These are phyloP conservation scores for Protobothrops mucrosquamatus DNA, from an alignment of 2,113 vertebrate genomes.

Conservation along the genomic window DNA sequence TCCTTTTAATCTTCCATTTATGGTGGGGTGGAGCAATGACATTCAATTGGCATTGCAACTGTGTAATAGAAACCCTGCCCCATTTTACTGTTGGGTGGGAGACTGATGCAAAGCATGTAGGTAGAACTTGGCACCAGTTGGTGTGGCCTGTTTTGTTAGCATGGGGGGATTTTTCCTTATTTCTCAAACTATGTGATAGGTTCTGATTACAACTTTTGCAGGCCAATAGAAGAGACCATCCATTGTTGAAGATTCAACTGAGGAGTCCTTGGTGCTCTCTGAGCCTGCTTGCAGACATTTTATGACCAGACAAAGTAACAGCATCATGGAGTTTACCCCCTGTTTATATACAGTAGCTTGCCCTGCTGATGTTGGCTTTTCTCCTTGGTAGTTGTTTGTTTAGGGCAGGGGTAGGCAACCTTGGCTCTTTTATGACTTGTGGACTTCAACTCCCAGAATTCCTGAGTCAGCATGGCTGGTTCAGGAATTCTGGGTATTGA, in stretches of 20 bases:
- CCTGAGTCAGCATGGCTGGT: too few relatives aligned
- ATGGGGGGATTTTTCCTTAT: neutral
- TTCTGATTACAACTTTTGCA: neutral
- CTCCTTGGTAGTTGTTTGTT: neutral
- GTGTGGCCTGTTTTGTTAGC: neutral
- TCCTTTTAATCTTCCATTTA: neutral
- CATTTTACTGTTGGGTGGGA: neutral
- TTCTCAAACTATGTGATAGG: neutral
- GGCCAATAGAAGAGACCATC: neutral
- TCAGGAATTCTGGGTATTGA: too few relatives aligned
- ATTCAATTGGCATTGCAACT: neutral
- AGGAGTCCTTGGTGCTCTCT: neutral
- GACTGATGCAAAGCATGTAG: neutral
- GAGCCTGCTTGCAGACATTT: neutral
- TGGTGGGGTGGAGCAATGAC: neutral
- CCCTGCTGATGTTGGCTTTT: neutral
- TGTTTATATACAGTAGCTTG: neutral
- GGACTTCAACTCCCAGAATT: too few relatives aligned
- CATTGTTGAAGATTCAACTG: neutral
- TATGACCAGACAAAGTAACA: neutral
- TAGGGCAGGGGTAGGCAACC: neutral
- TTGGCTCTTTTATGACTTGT: too few relatives aligned
- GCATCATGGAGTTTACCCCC: neutral
- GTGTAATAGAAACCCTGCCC: neutral
- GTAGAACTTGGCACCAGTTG: neutral